phyloP scores from a whole-genome alignment of 1,140 invertebrate species.

The Araneus ventricosus region DNA sequence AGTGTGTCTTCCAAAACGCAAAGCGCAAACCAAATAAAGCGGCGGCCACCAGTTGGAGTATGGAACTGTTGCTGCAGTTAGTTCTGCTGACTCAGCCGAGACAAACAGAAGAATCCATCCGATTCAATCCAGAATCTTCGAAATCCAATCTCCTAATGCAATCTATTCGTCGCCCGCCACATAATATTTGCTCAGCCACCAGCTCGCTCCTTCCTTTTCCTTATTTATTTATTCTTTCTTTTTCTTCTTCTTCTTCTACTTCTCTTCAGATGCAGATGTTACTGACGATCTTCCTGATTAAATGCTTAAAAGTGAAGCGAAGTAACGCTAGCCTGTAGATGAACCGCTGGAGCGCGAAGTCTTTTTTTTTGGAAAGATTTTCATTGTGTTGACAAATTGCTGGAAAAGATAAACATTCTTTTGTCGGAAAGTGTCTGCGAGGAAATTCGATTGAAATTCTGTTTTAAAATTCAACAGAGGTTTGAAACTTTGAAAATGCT shows the following conservation, averaged over 20 bases:
- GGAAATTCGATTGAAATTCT: background rate
- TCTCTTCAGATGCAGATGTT: slow-evolving; percentile 1
- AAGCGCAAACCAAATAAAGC: background rate
- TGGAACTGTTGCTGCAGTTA: background rate
- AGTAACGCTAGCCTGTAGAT: background rate
- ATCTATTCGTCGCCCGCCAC: slow-evolving; percentile 12
- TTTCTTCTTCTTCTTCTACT: background rate
- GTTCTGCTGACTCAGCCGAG: background rate
- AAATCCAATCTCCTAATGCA: slow-evolving; percentile 54
- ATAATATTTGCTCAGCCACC: slow-evolving; percentile 30
- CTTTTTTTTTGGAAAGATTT: background rate
- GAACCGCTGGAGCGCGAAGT: background rate
- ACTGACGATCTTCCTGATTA: background rate
- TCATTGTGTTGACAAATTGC: background rate
- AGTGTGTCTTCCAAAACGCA: background rate
- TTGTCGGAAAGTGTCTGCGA: background rate
- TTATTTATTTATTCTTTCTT: background rate
- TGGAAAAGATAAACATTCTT: background rate
- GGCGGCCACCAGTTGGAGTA: background rate
- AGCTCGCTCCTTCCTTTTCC: background rate
- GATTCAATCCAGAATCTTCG: slow-evolving; percentile 37
- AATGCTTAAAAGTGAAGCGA: slow-evolving; percentile 9
- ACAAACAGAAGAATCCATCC: slow-evolving; percentile 16
- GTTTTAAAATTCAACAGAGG: background rate
- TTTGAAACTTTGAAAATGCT: too few relatives aligned